Evolutionary conservation across 1,140 invertebrate genomes (phyloP).

Genomic region (Eumaeus atala): DNA sequence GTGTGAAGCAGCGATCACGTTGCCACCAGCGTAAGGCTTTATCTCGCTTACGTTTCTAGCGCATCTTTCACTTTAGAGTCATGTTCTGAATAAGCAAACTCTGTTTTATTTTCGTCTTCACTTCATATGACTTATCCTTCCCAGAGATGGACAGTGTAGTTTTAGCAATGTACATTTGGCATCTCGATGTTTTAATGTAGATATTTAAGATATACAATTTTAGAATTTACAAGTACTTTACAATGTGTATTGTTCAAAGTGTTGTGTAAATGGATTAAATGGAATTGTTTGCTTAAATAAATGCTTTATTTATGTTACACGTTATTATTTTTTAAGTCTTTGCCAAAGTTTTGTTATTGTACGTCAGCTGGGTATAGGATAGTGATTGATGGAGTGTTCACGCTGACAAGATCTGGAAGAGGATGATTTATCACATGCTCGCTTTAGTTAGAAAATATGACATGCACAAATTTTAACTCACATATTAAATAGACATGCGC

Average conservation of each 20-base stretch:
- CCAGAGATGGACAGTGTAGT: neutral
- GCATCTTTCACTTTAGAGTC: no score
- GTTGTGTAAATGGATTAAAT: no score
- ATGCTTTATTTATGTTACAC: slow-evolving; percentile 4
- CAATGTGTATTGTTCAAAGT: no score
- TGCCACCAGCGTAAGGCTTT: no score
- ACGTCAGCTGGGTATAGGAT: neutral
- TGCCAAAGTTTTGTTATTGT: neutral
- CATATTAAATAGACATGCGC: no score
- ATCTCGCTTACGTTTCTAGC: no score
- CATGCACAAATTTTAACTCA: no score
- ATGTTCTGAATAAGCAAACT: no score
- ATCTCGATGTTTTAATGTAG: slow-evolving; percentile 9
- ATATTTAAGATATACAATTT: slow-evolving; percentile 18
- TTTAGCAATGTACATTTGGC: neutral
- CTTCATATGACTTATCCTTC: no score
- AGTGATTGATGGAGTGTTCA: slow-evolving; percentile 1
- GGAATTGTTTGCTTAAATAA: slow-evolving; percentile 2
- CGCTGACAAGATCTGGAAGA: neutral
- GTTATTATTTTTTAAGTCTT: neutral
- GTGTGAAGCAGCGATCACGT: no score
- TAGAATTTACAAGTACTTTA: slow-evolving; percentile 11
- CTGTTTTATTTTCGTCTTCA: no score
- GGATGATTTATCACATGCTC: neutral
- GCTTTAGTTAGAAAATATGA: no score